Conservation (phyloP, 2,113 vertebrate genomes). For the Ceyx cyanopectus region DNA sequence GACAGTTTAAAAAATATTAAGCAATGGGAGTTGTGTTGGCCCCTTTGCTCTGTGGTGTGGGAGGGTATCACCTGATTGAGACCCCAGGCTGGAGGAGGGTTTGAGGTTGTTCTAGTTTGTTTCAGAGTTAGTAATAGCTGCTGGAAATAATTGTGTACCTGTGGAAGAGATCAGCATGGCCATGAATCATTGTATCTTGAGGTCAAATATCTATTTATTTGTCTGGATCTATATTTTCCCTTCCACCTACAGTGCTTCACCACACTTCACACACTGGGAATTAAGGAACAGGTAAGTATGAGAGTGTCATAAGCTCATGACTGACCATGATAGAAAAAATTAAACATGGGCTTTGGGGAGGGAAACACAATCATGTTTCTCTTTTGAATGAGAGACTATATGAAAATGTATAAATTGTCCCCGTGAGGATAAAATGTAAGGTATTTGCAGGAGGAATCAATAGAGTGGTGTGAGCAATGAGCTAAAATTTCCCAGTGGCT, state of each 20-base stretch:
- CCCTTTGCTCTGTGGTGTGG: neutral
- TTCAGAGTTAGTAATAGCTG: neutral
- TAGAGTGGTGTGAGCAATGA: neutral
- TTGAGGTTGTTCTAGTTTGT: neutral
- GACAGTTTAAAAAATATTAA: neutral
- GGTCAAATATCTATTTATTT: neutral
- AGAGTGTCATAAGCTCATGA: neutral
- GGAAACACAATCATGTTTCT: neutral
- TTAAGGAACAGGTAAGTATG: neutral
- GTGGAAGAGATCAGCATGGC: no score
- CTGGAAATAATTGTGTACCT: no score
- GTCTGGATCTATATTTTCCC: neutral
- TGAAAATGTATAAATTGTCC: conserved; percentile 31
- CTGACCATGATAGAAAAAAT: neutral
- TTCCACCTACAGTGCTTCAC: neutral
- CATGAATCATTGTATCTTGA: neutral
- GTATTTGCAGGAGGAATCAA: conserved; percentile 17
- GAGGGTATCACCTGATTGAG: neutral
- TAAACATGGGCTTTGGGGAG: neutral
- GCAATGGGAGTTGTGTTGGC: neutral
- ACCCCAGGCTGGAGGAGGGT: neutral
- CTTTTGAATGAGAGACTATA: neutral
- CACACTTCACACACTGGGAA: neutral
- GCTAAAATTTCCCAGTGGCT: neutral
- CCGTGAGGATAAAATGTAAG: neutral